A percentile compares a stretch with the other conserved stretches of the same genome.
Evolutionary conservation across 2,113 vertebrate genomes (phyloP).

Genomic region (Craseonycteris thonglongyai): DNA sequence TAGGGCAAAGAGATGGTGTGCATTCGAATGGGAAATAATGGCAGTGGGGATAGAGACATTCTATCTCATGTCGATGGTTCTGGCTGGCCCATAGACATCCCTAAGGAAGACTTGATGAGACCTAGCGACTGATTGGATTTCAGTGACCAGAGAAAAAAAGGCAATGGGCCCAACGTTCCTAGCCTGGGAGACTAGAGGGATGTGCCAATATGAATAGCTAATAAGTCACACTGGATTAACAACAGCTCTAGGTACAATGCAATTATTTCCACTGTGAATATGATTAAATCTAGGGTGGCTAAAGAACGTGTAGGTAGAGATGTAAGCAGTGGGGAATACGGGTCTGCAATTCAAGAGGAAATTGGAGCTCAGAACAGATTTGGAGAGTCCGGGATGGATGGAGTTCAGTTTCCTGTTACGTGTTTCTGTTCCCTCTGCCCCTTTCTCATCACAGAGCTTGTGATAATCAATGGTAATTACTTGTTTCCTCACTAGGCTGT

Average conservation of each 20-base stretch:
- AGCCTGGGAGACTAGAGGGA: background rate
- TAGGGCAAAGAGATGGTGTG: background rate
- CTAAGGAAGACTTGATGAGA: background rate
- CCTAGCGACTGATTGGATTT: background rate
- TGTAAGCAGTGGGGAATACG: background rate
- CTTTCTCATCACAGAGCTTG: background rate
- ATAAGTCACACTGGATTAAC: background rate
- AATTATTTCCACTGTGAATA: background rate
- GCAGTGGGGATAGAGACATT: background rate
- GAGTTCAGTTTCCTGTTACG: too few species aligned
- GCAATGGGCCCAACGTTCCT: background rate
- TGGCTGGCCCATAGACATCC: background rate
- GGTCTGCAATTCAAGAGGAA: background rate
- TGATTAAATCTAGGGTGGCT: background rate
- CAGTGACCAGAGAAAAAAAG: background rate
- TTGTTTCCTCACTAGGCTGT: background rate
- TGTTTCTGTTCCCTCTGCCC: background rate
- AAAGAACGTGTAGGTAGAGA: background rate
- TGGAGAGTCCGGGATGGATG: background rate
- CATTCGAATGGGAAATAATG: background rate
- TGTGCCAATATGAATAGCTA: background rate
- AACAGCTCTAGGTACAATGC: background rate
- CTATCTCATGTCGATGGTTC: background rate
- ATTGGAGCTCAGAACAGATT: background rate
- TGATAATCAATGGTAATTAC: background rate